phyloP scores from a whole-genome alignment of 2,113 vertebrate species.

The Menidia beryllina region DNA sequence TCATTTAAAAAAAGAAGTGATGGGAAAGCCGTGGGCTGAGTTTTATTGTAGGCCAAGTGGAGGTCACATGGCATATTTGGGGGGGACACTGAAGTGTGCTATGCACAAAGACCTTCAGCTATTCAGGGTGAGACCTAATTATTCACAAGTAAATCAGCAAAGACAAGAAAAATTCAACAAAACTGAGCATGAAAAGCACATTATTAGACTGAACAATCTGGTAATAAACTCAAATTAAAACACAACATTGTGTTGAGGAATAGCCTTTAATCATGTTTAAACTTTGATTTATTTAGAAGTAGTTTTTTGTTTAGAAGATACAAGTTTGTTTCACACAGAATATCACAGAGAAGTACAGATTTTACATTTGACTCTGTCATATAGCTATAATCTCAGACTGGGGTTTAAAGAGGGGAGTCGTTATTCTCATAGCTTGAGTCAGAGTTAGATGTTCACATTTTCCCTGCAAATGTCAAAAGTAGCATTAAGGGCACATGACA shows the following conservation, averaged over 20 bases:
- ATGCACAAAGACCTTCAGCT: neutral
- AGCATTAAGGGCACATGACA: constrained; percentile 41
- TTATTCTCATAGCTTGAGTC: constrained; percentile 16
- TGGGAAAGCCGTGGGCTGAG: neutral
- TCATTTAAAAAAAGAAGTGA: neutral
- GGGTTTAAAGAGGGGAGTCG: constrained; percentile 22
- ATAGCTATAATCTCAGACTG: constrained; percentile 42
- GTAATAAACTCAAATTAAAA: neutral
- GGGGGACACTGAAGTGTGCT: neutral
- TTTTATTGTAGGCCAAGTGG: neutral
- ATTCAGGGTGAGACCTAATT: neutral
- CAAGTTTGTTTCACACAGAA: constrained; percentile 63
- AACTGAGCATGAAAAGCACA: neutral
- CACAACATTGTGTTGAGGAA: neutral
- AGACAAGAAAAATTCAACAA: neutral
- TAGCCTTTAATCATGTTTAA: constrained; percentile 19
- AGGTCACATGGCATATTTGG: neutral
- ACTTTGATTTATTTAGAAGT: constrained; percentile 69
- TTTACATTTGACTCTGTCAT: constrained; percentile 61
- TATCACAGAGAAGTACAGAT: constrained; percentile 69
- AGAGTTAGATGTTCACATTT: constrained; percentile 14
- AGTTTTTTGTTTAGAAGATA: constrained; percentile 73
- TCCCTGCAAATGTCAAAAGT: constrained; percentile 32
- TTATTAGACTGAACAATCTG: neutral
- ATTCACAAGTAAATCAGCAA: neutral